Base-by-base conservation (phyloP, 2,888 invertebrate genomes). In the Rotaria magnacalcarata region DNA sequence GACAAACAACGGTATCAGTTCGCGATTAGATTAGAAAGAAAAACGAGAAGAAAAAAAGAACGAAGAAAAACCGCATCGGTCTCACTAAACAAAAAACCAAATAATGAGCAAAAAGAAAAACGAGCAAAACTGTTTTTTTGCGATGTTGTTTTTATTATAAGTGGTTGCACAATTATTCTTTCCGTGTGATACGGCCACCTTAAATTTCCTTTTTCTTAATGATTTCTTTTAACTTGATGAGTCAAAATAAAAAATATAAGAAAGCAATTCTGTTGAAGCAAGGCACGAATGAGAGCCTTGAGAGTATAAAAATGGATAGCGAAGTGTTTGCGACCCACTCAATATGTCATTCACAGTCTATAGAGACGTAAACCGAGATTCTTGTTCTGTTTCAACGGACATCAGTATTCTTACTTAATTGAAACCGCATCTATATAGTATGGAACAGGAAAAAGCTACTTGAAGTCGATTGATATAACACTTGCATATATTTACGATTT, bases 291-390 rank as follows among this genome's bases (percentile, higher is more conserved):
- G 14, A 67, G 34, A 67, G 34, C 34, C 19, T 67, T 67, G 34
- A 67, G 67, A 67, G 67, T 19, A 27, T 67, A 34, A 41, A 67
- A 67, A 67, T 67, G 67, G 67, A 67, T 11, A 67, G 34, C 67
- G 67, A 67, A 67, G 67, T 67, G 67, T 67, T 67, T 67, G 67
- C 67, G 67, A 67, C 34, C 67, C 67, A 67, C 67, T 67, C 67
- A 67, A 67, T 34, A 34, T 34, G 67, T 67, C 67, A 67, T 67
- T 67, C 67, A 67, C 34, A 34, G 67, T 14, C 19, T 34, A 67
- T 67, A 34, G 27, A 27, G 67, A 67, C 67, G 34, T 67, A 67
- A 67, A 67, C 34, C 34, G 67, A 67, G 67, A 67, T 67, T 34
- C 19, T 67, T 67, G 67, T 34, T 67, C 34, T 34, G 34, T 67